phyloP scores from a whole-genome alignment of 2,888 invertebrate species.

The Polydesmus complanatus region DNA sequence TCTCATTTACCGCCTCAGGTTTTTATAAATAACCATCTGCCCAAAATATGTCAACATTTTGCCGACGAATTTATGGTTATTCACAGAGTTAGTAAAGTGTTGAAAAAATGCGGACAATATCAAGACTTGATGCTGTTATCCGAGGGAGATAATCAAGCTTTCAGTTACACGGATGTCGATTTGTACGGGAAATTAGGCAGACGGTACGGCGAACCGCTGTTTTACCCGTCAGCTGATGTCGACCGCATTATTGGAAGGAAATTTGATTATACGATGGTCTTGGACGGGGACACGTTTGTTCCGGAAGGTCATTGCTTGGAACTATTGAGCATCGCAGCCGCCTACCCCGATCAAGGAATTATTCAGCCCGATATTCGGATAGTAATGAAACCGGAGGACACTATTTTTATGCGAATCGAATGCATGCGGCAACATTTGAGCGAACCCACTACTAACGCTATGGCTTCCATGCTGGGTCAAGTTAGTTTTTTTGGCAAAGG shows the following conservation, averaged over 20 bases:
- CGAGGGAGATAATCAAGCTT: constrained; percentile 17
- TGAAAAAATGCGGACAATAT: constrained; percentile 19
- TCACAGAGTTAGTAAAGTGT: constrained; percentile 18
- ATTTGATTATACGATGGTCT: constrained; percentile 18
- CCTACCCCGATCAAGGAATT: constrained; percentile 18
- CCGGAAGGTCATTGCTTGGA: constrained; percentile 16
- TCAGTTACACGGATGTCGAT: constrained; percentile 14
- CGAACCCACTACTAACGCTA: constrained; percentile 17
- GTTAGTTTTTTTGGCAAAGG: constrained; percentile 19
- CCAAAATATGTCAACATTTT: constrained; percentile 10
- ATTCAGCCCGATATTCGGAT: constrained; percentile 19
- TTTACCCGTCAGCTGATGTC: constrained; percentile 17
- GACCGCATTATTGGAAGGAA: constrained; percentile 14
- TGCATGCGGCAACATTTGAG: constrained; percentile 17
- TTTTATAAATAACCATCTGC: constrained; percentile 15
- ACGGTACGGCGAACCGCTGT: constrained; percentile 15
- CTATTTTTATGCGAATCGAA: constrained; percentile 18
- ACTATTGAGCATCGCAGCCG: constrained; percentile 17
- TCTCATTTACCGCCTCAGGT: constrained; percentile 2
- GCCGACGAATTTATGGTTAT: constrained; percentile 17
- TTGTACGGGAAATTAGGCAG: constrained; percentile 15
- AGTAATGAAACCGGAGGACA: constrained; percentile 16
- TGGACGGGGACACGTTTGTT: constrained; percentile 18
- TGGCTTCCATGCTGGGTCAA: constrained; percentile 17
- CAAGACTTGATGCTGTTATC: constrained; percentile 19